Evolutionary conservation across 2,888 invertebrate genomes (phyloP).

Genomic region (Apamea crenata): DNA sequence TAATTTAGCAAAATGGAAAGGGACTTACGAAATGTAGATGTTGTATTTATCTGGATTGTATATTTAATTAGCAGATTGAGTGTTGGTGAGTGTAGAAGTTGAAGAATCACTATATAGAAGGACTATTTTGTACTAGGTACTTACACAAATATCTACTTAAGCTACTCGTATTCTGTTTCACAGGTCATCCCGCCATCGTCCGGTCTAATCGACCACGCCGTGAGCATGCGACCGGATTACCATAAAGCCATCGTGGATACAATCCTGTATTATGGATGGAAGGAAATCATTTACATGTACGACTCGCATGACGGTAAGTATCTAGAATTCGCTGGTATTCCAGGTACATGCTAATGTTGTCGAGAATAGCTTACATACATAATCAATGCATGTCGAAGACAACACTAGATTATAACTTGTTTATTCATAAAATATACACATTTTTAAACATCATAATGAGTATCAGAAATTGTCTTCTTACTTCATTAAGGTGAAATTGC

Average conservation of each 20-base stretch:
- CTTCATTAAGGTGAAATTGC: background rate
- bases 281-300: slow-evolving; percentile 96
- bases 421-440: background rate
- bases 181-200: slow-evolving; percentile 96
- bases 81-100: background rate
- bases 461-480: background rate
- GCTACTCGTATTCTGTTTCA: slow-evolving; percentile 38
- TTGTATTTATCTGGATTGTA: background rate
- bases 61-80: background rate
- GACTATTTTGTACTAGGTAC: background rate
- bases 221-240: slow-evolving; percentile 98
- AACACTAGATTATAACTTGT: background rate
- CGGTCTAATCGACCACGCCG: slow-evolving; percentile 96
- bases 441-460: background rate
- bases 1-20: background rate
- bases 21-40: background rate
- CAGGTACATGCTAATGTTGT: background rate
- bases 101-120: background rate
- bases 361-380: background rate
- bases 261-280: slow-evolving; percentile 97
- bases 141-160: background rate
- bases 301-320: slow-evolving; percentile 97
- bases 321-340: background rate
- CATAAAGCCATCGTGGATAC: slow-evolving; percentile 98
- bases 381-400: background rate